Base-by-base conservation (phyloP, 2,888 invertebrate species). In the Mythimna loreyi region DNA sequence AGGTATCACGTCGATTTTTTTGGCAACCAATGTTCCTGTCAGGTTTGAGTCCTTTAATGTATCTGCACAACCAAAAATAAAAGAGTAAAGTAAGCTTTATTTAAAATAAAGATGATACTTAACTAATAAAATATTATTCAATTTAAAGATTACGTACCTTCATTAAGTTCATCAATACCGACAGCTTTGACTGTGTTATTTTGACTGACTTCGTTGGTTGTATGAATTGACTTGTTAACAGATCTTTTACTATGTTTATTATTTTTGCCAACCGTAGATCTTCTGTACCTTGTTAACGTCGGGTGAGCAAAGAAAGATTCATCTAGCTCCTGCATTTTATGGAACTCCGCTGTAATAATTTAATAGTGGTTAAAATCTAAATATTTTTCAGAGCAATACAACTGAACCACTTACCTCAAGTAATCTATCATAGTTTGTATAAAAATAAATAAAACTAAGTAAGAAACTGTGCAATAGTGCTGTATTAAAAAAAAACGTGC, bases 131-230 rank as follows among this genome's bases (percentile, higher is more conserved):
- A 13, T 36, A 36, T 40, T 40, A 13, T 16, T 40, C 16, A 45
- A 2, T 45, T 2, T 7, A n/a, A 45, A 45, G 33, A 13, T 4
- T 53, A 50, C 50, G 33, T 86, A 94, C 94, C 93, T 91, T 93
- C 92, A 83, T 94, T 91, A 0, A 93, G 58, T 79, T 95, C 95
- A 78, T 95, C 94, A 1, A 92, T 72, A 1, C 89, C 86, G 49
- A 92, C 86, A 83, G 92, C 92, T 59, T 85, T 88, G 0, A 93
- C 70, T 72, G 96, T 88, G 66, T 85, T 80, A 74, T 94, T 90
- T 16, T 78, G 71, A 33, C 72, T 76, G 45, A 61, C 36, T 28
- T 25, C 23, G 7, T 23, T 25, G 7, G 11, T 43, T 9, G 40
- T 66, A 11, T 57, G 49, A 45, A 1, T 61, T 9, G 36, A 1